Evolutionary conservation across 2,797 vertebrate species (phyloP).

Genomic region (Peromyscus attwateri): DNA sequence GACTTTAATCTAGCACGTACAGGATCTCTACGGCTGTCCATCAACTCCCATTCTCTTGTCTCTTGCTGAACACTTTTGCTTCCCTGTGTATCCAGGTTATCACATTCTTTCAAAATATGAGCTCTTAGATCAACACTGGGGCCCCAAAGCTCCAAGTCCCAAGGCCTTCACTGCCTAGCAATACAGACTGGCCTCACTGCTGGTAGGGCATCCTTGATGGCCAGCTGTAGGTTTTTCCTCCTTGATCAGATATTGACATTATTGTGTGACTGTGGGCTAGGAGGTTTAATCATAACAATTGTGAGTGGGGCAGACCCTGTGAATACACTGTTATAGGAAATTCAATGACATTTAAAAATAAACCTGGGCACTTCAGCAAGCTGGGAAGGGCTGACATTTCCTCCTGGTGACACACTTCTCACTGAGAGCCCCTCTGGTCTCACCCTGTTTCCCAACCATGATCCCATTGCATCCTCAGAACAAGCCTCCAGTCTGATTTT

Average conservation of each 20-base stretch:
- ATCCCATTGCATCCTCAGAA: not conserved
- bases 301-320: not conserved
- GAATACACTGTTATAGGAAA: not conserved
- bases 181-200: not conserved
- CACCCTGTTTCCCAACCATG: not conserved
- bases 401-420: rapidly evolving
- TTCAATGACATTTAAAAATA: not conserved
- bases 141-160: too few relatives aligned
- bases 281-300: not conserved
- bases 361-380: not conserved
- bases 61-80: not conserved
- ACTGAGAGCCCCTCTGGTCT: not conserved
- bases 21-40: too few relatives aligned
- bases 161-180: not conserved
- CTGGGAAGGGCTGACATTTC: not conserved
- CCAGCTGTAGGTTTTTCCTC: not conserved
- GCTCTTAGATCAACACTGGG: not conserved
- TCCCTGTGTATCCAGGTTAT: not conserved
- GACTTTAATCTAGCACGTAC: not conserved
- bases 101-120: not conserved
- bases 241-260: not conserved
- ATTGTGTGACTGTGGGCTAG: not conserved
- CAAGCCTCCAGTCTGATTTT: not conserved
- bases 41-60: not conserved
- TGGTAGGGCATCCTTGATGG: not conserved